Evolutionary conservation across 2,113 vertebrate genomes (phyloP).

Genomic region (Eira barbara): DNA sequence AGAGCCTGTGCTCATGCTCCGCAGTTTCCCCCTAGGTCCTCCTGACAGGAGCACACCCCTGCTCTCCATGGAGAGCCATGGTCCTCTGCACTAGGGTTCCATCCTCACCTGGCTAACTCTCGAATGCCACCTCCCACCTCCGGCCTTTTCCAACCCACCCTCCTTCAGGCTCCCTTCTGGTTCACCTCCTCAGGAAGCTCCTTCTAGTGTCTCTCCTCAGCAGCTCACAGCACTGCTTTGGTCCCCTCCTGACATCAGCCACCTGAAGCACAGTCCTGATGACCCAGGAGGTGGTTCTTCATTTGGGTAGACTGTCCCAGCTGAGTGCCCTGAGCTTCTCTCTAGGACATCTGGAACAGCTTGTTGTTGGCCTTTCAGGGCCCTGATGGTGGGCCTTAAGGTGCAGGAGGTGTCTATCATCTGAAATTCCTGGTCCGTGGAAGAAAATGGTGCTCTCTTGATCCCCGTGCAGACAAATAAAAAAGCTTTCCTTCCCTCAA

Average conservation of each 20-base stretch:
- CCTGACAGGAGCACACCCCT: fast-evolving
- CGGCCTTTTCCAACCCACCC: too few relatives aligned
- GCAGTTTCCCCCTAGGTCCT: background rate
- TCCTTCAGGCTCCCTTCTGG: fast-evolving
- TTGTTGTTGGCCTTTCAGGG: background rate
- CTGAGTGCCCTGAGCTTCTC: fast-evolving
- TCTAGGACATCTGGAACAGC: background rate
- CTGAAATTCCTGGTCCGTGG: background rate
- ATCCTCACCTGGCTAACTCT: background rate
- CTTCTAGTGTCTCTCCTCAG: too few relatives aligned
- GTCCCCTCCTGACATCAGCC: fast-evolving
- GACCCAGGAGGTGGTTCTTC: background rate
- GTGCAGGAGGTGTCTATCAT: too few relatives aligned
- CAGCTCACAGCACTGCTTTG: background rate
- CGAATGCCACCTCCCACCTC: background rate
- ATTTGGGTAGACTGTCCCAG: fast-evolving
- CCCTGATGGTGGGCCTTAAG: background rate
- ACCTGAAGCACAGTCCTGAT: background rate
- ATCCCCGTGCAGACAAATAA: too few relatives aligned
- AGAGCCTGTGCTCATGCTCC: background rate
- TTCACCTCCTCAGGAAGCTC: too few relatives aligned
- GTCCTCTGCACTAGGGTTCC: fast-evolving
- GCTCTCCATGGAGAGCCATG: fast-evolving
- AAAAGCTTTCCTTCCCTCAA: too few relatives aligned
- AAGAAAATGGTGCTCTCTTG: too few relatives aligned